These are phyloP conservation scores for Hirudo medicinalis DNA, from an alignment of 1,140 invertebrate genomes.

Conservation along the genomic window DNA sequence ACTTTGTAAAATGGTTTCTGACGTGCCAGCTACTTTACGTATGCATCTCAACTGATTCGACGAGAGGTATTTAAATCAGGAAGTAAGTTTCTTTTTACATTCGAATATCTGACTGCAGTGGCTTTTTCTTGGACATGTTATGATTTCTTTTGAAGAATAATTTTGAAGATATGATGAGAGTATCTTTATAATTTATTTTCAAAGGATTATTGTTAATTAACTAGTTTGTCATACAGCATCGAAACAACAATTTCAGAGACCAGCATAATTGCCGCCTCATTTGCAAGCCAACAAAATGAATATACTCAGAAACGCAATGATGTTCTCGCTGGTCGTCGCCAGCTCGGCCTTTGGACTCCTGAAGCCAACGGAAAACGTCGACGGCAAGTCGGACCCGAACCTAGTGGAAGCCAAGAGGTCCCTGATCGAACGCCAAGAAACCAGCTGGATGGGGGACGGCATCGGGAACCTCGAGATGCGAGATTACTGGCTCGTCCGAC, in stretches of 20 bases:
- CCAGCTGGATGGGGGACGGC: neutral
- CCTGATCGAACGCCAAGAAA: neutral
- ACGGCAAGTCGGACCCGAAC: neutral
- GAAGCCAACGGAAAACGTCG: neutral
- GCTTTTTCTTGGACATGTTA: too few species aligned
- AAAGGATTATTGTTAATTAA: too few species aligned
- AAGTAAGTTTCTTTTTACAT: too few species aligned
- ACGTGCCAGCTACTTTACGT: too few species aligned
- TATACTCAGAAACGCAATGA: neutral
- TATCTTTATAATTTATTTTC: too few species aligned
- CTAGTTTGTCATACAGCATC: neutral
- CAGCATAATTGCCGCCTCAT: neutral
- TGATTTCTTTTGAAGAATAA: too few species aligned
- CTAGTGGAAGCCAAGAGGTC: neutral
- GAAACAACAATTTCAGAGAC: neutral
- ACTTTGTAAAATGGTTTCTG: too few species aligned
- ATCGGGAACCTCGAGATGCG: conserved; percentile 19
- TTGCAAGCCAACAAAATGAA: neutral
- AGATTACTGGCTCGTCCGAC: conserved; percentile 61
- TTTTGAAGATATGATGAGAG: too few species aligned
- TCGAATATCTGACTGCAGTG: too few species aligned
- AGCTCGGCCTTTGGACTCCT: too few species aligned
- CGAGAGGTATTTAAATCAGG: too few species aligned
- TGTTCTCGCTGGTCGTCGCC: neutral
- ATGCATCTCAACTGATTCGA: too few species aligned